These are phyloP conservation scores for Dicrurus megarhynchus DNA, from an alignment of 2,113 vertebrate genomes.

Conservation along the genomic window DNA sequence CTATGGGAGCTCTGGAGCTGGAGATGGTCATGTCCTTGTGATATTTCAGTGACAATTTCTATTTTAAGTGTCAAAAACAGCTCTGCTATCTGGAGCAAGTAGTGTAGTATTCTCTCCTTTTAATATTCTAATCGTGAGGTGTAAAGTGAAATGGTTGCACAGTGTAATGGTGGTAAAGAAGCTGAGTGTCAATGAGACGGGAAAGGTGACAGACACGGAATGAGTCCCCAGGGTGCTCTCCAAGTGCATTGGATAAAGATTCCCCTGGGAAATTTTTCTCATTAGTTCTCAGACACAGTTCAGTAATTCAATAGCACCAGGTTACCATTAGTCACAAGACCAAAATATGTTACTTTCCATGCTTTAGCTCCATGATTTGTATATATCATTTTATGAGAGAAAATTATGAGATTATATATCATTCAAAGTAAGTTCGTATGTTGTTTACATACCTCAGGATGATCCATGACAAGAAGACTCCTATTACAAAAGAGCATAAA, in stretches of 20 bases:
- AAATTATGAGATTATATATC: constrained; percentile 64
- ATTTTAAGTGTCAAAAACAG: constrained; percentile 84
- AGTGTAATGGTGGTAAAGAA: constrained; percentile 89
- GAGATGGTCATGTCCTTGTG: constrained; percentile 70
- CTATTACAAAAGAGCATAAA: not conserved
- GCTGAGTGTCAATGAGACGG: constrained; percentile 90
- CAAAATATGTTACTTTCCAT: constrained; percentile 78
- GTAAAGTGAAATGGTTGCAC: constrained; percentile 96
- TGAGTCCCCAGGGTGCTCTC: constrained; percentile 91
- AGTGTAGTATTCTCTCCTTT: constrained; percentile 77
- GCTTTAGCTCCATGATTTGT: constrained; percentile 80
- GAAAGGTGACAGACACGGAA: constrained; percentile 92
- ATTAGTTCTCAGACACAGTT: constrained; percentile 98
- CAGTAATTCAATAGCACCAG: constrained; percentile 92
- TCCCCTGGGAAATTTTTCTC: constrained; percentile 93
- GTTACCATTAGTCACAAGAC: constrained; percentile 90
- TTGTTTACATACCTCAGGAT: constrained; percentile 71
- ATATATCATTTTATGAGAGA: constrained; percentile 68
- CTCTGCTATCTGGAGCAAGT: constrained; percentile 72
- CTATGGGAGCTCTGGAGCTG: constrained; percentile 58
- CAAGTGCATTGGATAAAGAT: constrained; percentile 92
- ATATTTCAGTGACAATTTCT: constrained; percentile 81
- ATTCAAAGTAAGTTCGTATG: constrained; percentile 35
- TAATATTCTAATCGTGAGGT: constrained; percentile 96
- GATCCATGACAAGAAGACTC: constrained; percentile 53